Conservation (phyloP, 2,888 invertebrate species). For the Ectobius pallidus region DNA sequence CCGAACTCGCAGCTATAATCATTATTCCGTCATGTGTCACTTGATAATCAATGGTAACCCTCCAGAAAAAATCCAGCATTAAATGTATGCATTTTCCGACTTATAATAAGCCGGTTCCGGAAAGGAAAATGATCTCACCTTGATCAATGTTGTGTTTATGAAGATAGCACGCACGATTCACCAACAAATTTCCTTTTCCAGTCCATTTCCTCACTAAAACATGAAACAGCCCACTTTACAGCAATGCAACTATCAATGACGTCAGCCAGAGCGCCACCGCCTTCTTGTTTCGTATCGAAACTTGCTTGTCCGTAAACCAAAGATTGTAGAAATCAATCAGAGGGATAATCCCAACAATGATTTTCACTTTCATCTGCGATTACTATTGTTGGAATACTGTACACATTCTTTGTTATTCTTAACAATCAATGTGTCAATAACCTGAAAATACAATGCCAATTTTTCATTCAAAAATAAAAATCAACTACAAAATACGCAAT, state of each 20-base stretch:
- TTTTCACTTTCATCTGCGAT: too few relatives aligned
- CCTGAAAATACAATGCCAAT: too few relatives aligned
- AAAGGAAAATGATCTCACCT: conserved; percentile 4
- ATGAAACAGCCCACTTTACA: conserved; percentile 35
- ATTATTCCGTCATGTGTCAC: conserved; percentile 30
- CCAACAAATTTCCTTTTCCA: conserved; percentile 27
- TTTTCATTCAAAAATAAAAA: too few relatives aligned
- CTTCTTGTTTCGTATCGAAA: conserved; percentile 16
- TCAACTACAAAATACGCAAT: too few relatives aligned
- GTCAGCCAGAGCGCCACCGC: conserved; percentile 27
- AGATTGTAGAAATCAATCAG: too few relatives aligned
- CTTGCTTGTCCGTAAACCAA: too few relatives aligned
- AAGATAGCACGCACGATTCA: conserved; percentile 17
- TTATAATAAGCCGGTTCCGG: background rate
- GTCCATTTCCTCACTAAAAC: conserved; percentile 40
- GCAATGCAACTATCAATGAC: conserved; percentile 34
- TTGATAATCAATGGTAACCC: conserved; percentile 19
- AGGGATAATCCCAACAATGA: too few relatives aligned
- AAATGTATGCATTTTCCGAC: background rate
- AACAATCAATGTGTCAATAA: too few relatives aligned
- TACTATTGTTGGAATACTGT: too few relatives aligned
- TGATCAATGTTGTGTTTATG: conserved; percentile 12
- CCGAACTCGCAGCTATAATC: background rate
- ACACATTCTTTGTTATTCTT: too few relatives aligned
- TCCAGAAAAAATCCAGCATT: conserved; percentile 16